Evolutionary conservation across 1,140 invertebrate genomes (phyloP).

Genomic region (Oryctes rhinoceros): DNA sequence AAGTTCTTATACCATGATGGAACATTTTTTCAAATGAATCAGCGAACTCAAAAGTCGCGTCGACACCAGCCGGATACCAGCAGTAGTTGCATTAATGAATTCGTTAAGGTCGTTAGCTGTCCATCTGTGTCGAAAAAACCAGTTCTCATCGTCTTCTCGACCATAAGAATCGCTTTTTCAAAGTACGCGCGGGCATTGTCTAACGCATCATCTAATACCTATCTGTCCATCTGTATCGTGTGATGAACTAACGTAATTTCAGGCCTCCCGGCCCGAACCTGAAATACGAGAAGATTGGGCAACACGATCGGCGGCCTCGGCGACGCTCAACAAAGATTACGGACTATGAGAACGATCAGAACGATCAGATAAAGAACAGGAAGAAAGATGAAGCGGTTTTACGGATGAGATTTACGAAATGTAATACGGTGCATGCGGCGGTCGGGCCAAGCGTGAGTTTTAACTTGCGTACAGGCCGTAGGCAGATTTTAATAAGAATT

Average conservation of each 20-base stretch:
- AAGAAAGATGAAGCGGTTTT: conserved; percentile 14
- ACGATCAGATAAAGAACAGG: conserved; percentile 7
- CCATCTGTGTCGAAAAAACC: conserved; percentile 8
- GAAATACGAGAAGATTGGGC: conserved; percentile 9
- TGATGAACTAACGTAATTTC: conserved; percentile 18
- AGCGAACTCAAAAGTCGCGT: too few species aligned
- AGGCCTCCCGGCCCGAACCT: conserved; percentile 9
- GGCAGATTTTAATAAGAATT: conserved; percentile 6
- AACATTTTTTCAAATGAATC: too few species aligned
- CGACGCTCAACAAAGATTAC: conserved; percentile 13
- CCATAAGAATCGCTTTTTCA: not conserved
- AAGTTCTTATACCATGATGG: too few species aligned
- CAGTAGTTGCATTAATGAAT: not conserved
- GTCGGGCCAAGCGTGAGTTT: not conserved
- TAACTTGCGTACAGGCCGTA: not conserved
- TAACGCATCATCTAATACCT: conserved; percentile 14
- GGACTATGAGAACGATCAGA: not conserved
- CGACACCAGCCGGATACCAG: too few species aligned
- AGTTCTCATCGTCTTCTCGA: not conserved
- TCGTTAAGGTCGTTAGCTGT: conserved; percentile 17
- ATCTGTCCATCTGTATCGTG: not conserved
- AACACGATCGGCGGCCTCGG: not conserved
- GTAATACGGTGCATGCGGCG: not conserved
- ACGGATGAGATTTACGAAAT: conserved; percentile 18
- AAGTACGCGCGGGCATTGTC: not conserved